phyloP scores from a whole-genome alignment of 2,113 vertebrate species.

The Burhinus oedicnemus region DNA sequence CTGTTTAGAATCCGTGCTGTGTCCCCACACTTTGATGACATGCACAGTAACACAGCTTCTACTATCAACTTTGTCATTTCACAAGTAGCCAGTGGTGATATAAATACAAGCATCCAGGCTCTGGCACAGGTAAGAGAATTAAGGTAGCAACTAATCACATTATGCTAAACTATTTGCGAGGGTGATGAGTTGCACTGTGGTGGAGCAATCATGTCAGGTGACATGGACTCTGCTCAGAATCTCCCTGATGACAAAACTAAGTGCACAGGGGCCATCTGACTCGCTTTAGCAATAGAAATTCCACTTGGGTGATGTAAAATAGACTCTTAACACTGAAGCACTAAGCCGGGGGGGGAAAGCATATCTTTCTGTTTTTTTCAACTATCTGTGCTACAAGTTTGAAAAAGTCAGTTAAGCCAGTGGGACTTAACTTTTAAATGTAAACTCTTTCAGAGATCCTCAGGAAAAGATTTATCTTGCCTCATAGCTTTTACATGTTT shows the following conservation, averaged over 20 bases:
- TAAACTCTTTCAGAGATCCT: background rate
- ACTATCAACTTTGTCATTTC: conserved; percentile 99
- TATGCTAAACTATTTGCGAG: conserved; percentile 56
- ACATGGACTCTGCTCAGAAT: conserved; percentile 67
- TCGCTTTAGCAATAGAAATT: conserved; percentile 50
- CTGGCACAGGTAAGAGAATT: conserved; percentile 88
- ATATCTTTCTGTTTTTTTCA: background rate
- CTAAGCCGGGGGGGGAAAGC: background rate
- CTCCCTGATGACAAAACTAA: conserved; percentile 75
- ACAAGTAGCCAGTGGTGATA: conserved; percentile 96
- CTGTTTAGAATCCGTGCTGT: conserved; percentile 85
- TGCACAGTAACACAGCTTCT: conserved; percentile 96
- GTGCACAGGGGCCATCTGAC: conserved; percentile 87
- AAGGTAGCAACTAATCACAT: background rate
- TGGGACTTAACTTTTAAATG: background rate
- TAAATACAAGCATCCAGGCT: conserved; percentile 94
- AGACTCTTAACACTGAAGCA: background rate
- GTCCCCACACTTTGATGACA: conserved; percentile 94
- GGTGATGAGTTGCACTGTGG: conserved; percentile 81
- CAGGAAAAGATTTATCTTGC: background rate
- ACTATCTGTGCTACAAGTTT: background rate
- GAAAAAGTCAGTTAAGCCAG: background rate
- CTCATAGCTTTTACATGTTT: background rate
- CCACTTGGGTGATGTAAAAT: background rate
- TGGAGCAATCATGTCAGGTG: conserved; percentile 66